Conservation (phyloP, 2,113 vertebrate species). For the Lagenorhynchus albirostris region DNA sequence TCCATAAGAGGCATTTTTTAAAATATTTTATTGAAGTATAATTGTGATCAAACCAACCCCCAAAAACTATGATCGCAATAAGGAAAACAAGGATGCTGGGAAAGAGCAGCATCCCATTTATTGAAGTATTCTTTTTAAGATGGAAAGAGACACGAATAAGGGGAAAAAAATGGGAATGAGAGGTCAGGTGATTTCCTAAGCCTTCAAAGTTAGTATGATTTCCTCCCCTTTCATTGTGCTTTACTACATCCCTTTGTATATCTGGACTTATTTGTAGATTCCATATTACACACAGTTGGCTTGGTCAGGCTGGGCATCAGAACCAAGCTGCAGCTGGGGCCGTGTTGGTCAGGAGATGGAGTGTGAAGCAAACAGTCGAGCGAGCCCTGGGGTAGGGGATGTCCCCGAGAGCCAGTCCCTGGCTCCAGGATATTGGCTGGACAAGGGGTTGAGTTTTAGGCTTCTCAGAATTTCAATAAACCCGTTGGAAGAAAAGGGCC, state of each 20-base stretch:
- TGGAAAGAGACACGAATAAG: neutral
- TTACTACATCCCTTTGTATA: neutral
- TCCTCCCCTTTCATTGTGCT: neutral
- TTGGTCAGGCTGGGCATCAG: neutral
- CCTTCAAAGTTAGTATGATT: neutral
- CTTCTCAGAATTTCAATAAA: neutral
- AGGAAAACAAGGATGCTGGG: neutral
- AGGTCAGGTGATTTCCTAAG: neutral
- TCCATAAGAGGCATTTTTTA: neutral
- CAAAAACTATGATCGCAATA: neutral
- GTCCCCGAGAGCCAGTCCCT: neutral
- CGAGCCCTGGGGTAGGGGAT: neutral
- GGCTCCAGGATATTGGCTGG: neutral
- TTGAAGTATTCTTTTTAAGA: neutral
- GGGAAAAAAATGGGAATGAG: neutral
- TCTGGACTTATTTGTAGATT: neutral
- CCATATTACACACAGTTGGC: neutral
- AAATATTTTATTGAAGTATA: too few relatives aligned
- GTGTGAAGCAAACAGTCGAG: neutral
- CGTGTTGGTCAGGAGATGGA: neutral
- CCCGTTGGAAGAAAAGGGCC: neutral
- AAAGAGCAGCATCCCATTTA: neutral
- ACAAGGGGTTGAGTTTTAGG: neutral
- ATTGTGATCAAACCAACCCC: neutral
- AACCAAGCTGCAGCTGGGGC: neutral